Evolutionary conservation across 2,797 vertebrate species (phyloP), one percentile per base, ranked within the genome.

Genomic region (Arctocebus calabarensis): DNA sequence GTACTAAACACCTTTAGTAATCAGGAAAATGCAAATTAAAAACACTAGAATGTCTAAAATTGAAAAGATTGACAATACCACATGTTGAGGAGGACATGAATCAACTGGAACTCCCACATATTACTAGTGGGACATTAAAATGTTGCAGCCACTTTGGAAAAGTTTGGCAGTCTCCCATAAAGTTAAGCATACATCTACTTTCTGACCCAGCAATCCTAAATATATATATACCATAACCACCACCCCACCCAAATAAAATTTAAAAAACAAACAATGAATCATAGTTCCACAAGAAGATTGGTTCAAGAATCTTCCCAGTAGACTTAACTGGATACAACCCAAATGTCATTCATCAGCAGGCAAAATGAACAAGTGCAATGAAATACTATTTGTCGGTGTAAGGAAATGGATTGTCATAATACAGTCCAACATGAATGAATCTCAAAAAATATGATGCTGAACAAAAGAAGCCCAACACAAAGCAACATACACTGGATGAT

Each of bases 21-120:
- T 74, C 71, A 87, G 62, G 27, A 94, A 95, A 96, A 82, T 45
- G 40, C 12, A 94, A 90, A 88, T 87, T 83, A 88, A 96, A 94
- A 40, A 7, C 40, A 64, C n/a, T 62, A 78, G 71, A 82, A 75
- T 64, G 29, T 20, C 73, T 95, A 82, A 90, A 94, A 86, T 71
- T 71, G 74, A 94, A 89, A 94, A 96, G 68, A 66, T 4, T 86
- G 86, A 95, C 84, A 87, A 93, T 68, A 70, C 22, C 71, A 90
- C 78, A 92, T 88, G 70, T 75, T 74, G 78, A 94, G 77, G 84
- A 90, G 57, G 83, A 66, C 48, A 16, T 68, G 73, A 93, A 75
- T 86, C 74, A 90, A 79, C 52, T 55, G 45, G 74, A 89, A 73
- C 55, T 88, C 94, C 95, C 52, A 45, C 77, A 48, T 10, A 40